Evolutionary conservation across 2,797 vertebrate genomes (phyloP), one percentile per base, ranked within the genome.

Genomic region (Anguilla obscura): DNA sequence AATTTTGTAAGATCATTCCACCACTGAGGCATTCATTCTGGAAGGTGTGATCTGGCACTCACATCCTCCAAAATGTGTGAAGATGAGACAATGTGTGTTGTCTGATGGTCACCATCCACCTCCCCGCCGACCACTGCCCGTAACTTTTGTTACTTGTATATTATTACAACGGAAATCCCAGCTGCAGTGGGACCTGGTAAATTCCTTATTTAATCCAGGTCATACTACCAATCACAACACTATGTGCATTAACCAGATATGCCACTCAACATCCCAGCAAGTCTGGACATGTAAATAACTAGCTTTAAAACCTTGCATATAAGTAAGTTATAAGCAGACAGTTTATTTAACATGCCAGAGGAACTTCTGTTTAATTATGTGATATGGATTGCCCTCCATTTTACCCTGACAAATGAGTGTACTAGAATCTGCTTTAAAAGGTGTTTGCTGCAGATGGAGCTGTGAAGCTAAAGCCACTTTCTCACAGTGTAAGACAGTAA

Each of bases 321-420:
- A 40, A 14, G 71, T 76, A 76, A 36, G 33, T 40, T 40, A 40
- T 18, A 76, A 76, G 14, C 21, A 76, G 33, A 36, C 71, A 76
- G 71, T 3, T 40, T 76, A 76, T 76, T 40, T 40, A 76, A 40
- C 33, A 36, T 27, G 71, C 71, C 71, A 76, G 30, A 16, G 69
- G 30, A 76, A 76, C 30, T 14, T 76, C 33, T 16, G 30, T 33
- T 76, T 76, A 76, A 76, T 76, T 40, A 33, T 40, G 12, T 7
- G 3, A 40, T 76, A 76, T 76, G 71, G 71, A 76, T 76, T 76
- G 33, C 71, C 30, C 27, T 74, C 69, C 71, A 76, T 33, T 76
- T 76, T 76, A 3, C 30, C 16, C 30, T 16, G 71, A 76, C 30
- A 76, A 76, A 76, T 40, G 33, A 76, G 30, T 40, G 33, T 40